Base-by-base conservation (phyloP, 2,888 invertebrate species). In the Meganola albula region DNA sequence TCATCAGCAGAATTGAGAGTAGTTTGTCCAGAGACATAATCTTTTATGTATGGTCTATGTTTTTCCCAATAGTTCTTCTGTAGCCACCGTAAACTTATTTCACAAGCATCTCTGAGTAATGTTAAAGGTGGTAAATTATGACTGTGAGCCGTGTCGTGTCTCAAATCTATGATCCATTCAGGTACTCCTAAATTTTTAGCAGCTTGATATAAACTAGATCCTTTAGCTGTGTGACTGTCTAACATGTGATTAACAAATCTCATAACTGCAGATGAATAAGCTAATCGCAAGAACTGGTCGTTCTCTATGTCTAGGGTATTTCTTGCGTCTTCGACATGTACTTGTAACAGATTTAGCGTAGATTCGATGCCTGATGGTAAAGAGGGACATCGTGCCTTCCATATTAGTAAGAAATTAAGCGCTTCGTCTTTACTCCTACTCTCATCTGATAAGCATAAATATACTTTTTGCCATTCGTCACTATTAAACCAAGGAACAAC, bases 91-190 rank as follows among this genome's bases (percentile, higher is more conserved):
- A 93, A 73, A 33, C 91, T 87, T 53, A 90, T 87, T 12, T 83
- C 62, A 11, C 90, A 76, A 2, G 92, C 93, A 46, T 88, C 83
- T 61, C 90, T 80, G 3, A 95, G 74, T 28, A 90, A 71, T 24
- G 78, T 77, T 13, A 92, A 65, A 0, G 91, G 87, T 9, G 94
- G 94, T 14, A 93, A 69, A 40, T 87, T 86, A 44, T 90, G 87
- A 31, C 89, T 89, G 64, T 96, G 95, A 13, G 94, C 92, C 21
- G 92, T 89, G 44, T 93, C 91, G 65, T 96, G 94, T 31, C 95
- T 86, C 30, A 95, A 67, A 45, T 91, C 90, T 4, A 95, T 90
- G 34, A 96, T 87, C 94, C 94, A 95, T 39, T 90, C 89, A 1
- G 95, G 95, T 22, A 95, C 88, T 23, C 90, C 90, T 36, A 91